Base-by-base conservation (phyloP, 2,888 invertebrate genomes). In the Mylabris sibirica region DNA sequence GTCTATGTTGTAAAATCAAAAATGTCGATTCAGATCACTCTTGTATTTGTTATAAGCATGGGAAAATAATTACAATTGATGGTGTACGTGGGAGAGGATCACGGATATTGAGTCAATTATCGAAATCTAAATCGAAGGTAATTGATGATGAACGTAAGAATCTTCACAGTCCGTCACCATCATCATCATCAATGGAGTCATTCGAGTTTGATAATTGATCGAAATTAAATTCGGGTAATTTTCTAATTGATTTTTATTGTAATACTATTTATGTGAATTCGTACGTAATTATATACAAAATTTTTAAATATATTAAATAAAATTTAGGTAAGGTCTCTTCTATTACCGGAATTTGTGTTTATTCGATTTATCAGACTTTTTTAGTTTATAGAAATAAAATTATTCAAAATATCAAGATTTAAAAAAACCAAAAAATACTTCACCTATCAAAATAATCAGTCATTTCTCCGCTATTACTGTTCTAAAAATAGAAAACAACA, bases 1-100 rank as follows among this genome's bases (percentile, higher is more conserved):
- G 80, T n/a, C 60, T 81, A 4, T 81, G 81, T 65, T 84, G 82
- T 68, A 82, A 81, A 63, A 80, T 81, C 65, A 77, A 75, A 60
- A 78, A 79, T 60, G 76, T 75, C 60, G 73, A 76, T 35, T 76
- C 76, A 12, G 77, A 77, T 22, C 70, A 74, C 5, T 53, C 63
- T 35, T 75, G 78, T 59, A 62, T 59, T 24, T 76, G 76, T 63
- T 80, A 77, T 63, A 76, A 76, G 59, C 70, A 74, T 65, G 73
- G 80, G 8, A 79, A 78, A 70, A 71, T 78, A 26, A 75, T 78
- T n/a, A 76, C 74, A 66, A 73, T 73, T 41, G 53, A 20, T 22
- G 53, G 63, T 35, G 6, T 68, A 11, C 60, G 30, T 30, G 70
- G 67, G 34, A 73, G 72, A 70, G 72, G 67, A 71, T 41, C 41